These are phyloP conservation scores for Castor canadensis DNA, from an alignment of 2,113 vertebrate species.

Conservation along the genomic window DNA sequence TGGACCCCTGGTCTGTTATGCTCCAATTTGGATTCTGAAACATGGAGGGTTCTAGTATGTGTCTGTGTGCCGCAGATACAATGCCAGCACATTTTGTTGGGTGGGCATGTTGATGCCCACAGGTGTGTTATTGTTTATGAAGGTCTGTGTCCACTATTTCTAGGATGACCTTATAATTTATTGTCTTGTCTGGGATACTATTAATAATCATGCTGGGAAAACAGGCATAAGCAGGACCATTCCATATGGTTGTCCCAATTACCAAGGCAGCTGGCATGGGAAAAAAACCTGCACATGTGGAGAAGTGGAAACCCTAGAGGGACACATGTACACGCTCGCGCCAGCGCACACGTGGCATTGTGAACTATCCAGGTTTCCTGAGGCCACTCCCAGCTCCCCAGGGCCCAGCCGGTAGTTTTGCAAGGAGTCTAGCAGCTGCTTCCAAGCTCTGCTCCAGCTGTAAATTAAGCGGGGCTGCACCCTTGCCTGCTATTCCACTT, in stretches of 20 bases:
- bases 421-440: constrained; percentile 61
- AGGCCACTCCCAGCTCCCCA: constrained; percentile 46
- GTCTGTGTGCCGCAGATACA: not conserved
- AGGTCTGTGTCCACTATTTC: not conserved
- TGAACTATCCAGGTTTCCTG: constrained; percentile 66
- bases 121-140: not conserved
- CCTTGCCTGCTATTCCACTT: constrained; percentile 69
- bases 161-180: not conserved
- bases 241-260: not conserved
- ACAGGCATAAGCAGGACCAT: not conserved
- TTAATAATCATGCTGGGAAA: not conserved
- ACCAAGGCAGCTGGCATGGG: not conserved
- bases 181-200: not conserved
- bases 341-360: constrained; percentile 65
- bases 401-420: constrained; percentile 11
- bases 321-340: not conserved
- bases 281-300: not conserved
- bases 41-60: not conserved
- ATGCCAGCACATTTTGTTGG: not conserved
- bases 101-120: not conserved
- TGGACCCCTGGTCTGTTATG: not conserved
- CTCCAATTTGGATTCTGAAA: not conserved
- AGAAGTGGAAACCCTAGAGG: not conserved
- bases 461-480: constrained; percentile 43
- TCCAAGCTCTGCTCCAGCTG: constrained; percentile 29